Evolutionary conservation across 2,888 invertebrate species (phyloP).

Genomic region (Clepsis dumicolana): DNA sequence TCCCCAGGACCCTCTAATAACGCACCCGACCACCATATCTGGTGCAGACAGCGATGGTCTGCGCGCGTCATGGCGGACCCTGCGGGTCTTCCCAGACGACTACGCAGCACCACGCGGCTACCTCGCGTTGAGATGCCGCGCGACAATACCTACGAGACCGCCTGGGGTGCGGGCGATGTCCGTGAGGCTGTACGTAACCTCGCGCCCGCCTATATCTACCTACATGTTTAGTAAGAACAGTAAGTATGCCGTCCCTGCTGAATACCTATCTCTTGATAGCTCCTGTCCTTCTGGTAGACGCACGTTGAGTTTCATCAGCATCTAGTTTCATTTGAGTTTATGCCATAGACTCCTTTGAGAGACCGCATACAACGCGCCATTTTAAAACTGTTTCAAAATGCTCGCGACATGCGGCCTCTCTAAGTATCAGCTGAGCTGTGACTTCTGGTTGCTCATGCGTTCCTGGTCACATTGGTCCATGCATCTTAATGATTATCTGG

Average conservation of each 20-base stretch:
- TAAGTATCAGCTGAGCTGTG: no score
- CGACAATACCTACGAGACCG: conserved; percentile 71
- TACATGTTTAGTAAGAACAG: conserved; percentile 84
- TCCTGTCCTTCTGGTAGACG: neutral
- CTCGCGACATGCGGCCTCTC: no score
- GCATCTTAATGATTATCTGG: no score
- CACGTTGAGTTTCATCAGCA: no score
- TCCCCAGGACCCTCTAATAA: conserved; percentile 74
- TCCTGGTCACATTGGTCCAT: no score
- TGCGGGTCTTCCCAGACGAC: conserved; percentile 77
- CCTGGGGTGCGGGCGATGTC: conserved; percentile 76
- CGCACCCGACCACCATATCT: conserved; percentile 72
- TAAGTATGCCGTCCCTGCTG: conserved; percentile 59
- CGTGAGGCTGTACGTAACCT: conserved; percentile 76
- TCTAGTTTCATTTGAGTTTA: no score
- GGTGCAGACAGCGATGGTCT: conserved; percentile 78
- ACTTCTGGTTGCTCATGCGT: no score
- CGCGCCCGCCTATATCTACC: conserved; percentile 77
- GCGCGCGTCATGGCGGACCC: conserved; percentile 76
- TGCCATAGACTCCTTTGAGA: no score
- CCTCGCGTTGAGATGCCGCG: conserved; percentile 74
- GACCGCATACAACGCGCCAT: no score
- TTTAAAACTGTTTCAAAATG: no score
- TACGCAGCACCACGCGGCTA: conserved; percentile 76
- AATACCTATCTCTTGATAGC: neutral